phyloP scores from a whole-genome alignment of 1,140 invertebrate genomes.

The Acromyrmex echinatior region DNA sequence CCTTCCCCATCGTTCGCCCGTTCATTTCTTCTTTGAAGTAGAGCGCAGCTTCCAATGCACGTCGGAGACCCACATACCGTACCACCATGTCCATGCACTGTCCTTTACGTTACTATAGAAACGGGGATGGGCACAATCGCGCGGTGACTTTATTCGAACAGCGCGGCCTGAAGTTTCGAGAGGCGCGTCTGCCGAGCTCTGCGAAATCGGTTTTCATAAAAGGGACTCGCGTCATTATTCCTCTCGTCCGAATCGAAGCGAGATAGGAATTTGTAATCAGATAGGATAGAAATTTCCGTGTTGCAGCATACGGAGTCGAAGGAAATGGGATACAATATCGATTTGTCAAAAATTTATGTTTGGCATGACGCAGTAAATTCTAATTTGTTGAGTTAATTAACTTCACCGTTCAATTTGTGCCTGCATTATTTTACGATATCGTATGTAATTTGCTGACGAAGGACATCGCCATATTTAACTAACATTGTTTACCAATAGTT shows the following conservation, averaged over 20 bases:
- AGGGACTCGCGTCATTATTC: conserved; percentile 51
- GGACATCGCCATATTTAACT: not conserved
- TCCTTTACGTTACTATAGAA: conserved; percentile 56
- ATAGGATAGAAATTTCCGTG: conserved; percentile 26
- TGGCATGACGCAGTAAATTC: not conserved
- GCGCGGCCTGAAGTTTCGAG: conserved; percentile 59
- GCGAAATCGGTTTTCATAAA: conserved; percentile 55
- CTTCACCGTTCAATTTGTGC: not conserved
- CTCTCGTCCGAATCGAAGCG: conserved; percentile 38
- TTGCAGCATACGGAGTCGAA: not conserved
- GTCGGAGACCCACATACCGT: conserved; percentile 54
- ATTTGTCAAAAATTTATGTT: conserved; percentile 16
- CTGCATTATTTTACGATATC: conserved; percentile 10
- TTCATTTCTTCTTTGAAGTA: conserved; percentile 62
- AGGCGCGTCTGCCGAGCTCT: conserved; percentile 39
- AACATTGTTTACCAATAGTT: conserved; percentile 6
- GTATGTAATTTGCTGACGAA: conserved; percentile 11
- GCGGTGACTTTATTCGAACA: conserved; percentile 67
- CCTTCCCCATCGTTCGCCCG: conserved; percentile 33
- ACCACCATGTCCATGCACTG: conserved; percentile 64
- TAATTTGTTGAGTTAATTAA: conserved; percentile 36
- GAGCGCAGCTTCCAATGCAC: conserved; percentile 70
- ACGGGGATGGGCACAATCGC: conserved; percentile 49
- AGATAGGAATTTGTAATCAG: conserved; percentile 61
- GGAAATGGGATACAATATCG: not conserved